A percentile compares a stretch with the other conserved stretches of the same genome.
Conservation (phyloP, 1,140 invertebrate species). For the Laodelphax striatellus region DNA sequence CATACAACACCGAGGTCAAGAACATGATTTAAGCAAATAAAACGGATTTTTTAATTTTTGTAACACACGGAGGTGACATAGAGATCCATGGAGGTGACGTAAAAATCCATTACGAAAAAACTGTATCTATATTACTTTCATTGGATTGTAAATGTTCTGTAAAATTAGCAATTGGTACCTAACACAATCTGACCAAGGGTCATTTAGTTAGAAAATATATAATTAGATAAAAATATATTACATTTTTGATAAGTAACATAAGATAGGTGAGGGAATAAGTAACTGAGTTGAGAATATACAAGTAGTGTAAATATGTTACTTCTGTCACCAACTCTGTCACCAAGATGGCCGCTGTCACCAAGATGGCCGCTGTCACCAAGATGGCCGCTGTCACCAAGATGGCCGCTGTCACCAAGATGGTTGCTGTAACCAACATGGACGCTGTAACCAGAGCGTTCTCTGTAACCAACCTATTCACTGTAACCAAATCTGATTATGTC, state of each 20-base stretch:
- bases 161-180: neutral
- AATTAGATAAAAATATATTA: neutral
- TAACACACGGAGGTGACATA: conserved; percentile 1
- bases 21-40: neutral
- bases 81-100: no score
- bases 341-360: no score
- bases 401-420: no score
- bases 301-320: no score
- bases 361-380: no score
- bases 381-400: no score
- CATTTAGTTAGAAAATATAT: neutral
- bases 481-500: no score
- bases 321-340: no score
- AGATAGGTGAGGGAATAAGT: neutral
- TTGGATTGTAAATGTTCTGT: neutral
- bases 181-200: neutral
- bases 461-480: no score
- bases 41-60: neutral
- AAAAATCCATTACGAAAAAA: neutral
- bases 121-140: neutral
- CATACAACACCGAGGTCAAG: neutral
- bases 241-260: neutral
- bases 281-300: neutral
- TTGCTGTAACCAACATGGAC: no score
- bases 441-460: no score